Base-by-base conservation (phyloP, 2,888 invertebrate species). In the Entomobrya proxima region DNA sequence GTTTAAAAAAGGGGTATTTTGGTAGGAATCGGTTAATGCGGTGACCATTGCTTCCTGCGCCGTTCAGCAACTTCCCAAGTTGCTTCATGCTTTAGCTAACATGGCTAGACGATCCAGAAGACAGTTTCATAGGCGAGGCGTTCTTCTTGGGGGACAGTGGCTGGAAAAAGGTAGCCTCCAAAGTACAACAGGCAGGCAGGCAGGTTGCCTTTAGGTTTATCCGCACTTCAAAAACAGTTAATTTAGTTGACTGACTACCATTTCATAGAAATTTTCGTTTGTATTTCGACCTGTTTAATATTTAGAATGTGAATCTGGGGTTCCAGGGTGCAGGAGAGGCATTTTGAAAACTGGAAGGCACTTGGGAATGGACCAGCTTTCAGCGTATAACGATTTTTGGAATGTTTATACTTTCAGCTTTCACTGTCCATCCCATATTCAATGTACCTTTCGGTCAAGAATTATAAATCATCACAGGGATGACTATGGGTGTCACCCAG, bases 21-120 rank as follows among this genome's bases (percentile, higher is more conserved):
- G n/a, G n/a, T 3, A 72, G 72, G 72, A 72, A 13, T 1, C 47
- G 0, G 50, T 72, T 1, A 72, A 72, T 32, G 44, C 72, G 2
- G 72, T 72, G 7, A 72, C 72, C 13, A 24, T 55, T 7, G 83
- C 83, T 1, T 61, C 76, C 9, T 40, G 35, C 30, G 67, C 83
- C n/a, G 44, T 83, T 24, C 83, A 83, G n/a, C 83, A 83, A 40
- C 83, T 76, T 44, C 83, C 83, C 11, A 83, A 76, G 24, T 35
- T 83, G 18, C 64, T 76, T 2, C 32, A 76, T 69, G 83, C 83
- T 6, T n/a, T 83, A 30, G 52, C 55, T 30, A 83, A 83, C 18
- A 83, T 83, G 83, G 83, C 83, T n/a, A 21, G 76, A 18, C 76
- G 83, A 4, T 67, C 76, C 15, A 64, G 83, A 83, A 37, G 32